A percentile compares a stretch with the other conserved stretches of the same genome.
phyloP scores from a whole-genome alignment of 2,113 vertebrate genomes.

The Apaloderma vittatum region DNA sequence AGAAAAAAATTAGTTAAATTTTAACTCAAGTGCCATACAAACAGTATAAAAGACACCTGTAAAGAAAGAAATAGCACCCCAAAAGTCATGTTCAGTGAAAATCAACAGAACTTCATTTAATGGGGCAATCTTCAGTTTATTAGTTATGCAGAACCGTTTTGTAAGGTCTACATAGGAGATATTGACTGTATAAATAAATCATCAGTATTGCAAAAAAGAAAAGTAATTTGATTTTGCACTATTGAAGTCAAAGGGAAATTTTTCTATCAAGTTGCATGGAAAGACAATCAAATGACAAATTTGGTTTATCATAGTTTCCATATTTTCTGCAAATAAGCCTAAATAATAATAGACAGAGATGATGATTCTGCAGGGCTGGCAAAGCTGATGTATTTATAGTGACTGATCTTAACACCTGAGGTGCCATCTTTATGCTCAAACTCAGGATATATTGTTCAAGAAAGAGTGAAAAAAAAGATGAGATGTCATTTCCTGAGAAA shows the following conservation, averaged over 20 bases:
- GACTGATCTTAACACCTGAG: background rate
- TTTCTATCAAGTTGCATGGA: background rate
- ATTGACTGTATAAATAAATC: background rate
- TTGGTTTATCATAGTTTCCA: background rate
- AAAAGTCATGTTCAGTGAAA: background rate
- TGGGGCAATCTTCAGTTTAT: background rate
- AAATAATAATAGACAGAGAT: background rate
- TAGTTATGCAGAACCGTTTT: background rate
- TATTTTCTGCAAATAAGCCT: background rate
- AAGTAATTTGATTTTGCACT: background rate
- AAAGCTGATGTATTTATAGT: background rate
- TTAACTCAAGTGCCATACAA: background rate
- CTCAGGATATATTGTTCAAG: background rate
- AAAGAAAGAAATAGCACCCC: background rate
- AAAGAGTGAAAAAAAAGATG: background rate
- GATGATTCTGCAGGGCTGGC: background rate
- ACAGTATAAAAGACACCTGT: background rate
- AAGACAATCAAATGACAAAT: background rate
- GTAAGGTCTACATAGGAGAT: background rate
- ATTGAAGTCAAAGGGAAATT: background rate
- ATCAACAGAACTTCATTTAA: background rate
- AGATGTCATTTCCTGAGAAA: background rate
- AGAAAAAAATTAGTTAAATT: background rate
- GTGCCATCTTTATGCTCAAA: background rate
- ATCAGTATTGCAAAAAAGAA: background rate